phyloP scores from a whole-genome alignment of 2,797 vertebrate species.

The Centroberyx gerrardi region DNA sequence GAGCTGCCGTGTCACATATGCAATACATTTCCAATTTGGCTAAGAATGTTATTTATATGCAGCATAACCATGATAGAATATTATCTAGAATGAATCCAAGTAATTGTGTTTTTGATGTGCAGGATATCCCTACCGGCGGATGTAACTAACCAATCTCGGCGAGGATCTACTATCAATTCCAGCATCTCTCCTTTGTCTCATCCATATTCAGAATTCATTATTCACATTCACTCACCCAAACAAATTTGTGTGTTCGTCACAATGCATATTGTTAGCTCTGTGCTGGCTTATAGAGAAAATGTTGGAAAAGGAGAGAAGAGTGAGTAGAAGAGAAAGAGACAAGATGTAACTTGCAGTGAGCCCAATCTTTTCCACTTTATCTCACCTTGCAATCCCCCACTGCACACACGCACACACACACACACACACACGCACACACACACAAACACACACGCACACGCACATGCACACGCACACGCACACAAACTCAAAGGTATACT shows the following conservation, averaged over 20 bases:
- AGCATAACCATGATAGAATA: no score
- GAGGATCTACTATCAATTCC: background rate
- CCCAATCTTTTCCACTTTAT: slow-evolving; percentile 4
- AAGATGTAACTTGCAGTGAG: slow-evolving; percentile 4
- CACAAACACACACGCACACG: slow-evolving; percentile 13
- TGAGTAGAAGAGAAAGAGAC: slow-evolving; percentile 5
- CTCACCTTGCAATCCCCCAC: background rate
- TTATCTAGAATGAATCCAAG: no score
- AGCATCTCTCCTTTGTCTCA: background rate
- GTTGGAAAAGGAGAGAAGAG: slow-evolving; percentile 4
- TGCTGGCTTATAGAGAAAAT: slow-evolving; percentile 1
- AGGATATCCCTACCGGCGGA: background rate
- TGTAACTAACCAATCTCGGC: background rate
- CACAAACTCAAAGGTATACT: background rate
- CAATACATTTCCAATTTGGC: no score
- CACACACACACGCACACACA: slow-evolving; percentile 14
- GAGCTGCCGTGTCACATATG: no score
- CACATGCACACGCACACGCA: slow-evolving; percentile 3
- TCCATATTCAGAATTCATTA: background rate
- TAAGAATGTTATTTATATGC: no score
- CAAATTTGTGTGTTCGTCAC: slow-evolving; percentile 13
- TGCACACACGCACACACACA: slow-evolving; percentile 6
- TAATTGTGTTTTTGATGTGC: background rate
- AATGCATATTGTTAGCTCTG: slow-evolving; percentile 6
- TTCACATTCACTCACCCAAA: slow-evolving; percentile 6